Base-by-base conservation (phyloP, 2,113 vertebrate genomes). In the Scopus umbretta region DNA sequence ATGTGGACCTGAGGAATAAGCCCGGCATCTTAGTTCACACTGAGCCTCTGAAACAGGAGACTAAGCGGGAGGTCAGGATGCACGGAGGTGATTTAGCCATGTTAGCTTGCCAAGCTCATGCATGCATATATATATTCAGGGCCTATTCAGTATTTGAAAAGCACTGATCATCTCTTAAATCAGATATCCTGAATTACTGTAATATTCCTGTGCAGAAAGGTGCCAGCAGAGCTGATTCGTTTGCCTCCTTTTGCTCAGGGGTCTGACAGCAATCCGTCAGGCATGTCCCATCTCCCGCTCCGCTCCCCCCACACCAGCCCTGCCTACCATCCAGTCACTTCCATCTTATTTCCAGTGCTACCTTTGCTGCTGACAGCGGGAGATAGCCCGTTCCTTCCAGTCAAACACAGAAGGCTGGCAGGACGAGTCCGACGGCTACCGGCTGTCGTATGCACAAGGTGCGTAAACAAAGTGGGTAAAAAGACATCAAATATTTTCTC, bases 361-460 rank as follows among this genome's bases (percentile, higher is more conserved):
- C 32, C 12, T 80, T 80, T 55, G 53, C 58, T 67, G 59, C 59
- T 81, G 56, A 21, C 34, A 66, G 30, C 0, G 4, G 27, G 42
- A 50, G 22, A 36, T 1, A 43, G 38, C n/a, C 13, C 73, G 38
- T 90, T 89, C 80, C 22, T 34, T 55, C 16, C 29, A 63, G 47
- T 23, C 36, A 71, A 72, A 91, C 10, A 38, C 7, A 6, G 27
- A 52, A 45, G 32, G 12, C 11, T 55, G 55, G 40, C 61, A 59
- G 52, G 56, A 68, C 0, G 3, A 23, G 10, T 83, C 32, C 21
- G 49, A 13, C 79, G 26, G 38, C 42, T 50, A 19, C 47, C 11
- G 32, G 29, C 25, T 76, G 20, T 47, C 1, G 0, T 3, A 32
- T 5, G 7, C 38, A 90, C 34, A 27, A 58, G 22, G 13, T 50